phyloP scores from a whole-genome alignment of 2,888 invertebrate species.

The Scaptomyza cyrtandrae region DNA sequence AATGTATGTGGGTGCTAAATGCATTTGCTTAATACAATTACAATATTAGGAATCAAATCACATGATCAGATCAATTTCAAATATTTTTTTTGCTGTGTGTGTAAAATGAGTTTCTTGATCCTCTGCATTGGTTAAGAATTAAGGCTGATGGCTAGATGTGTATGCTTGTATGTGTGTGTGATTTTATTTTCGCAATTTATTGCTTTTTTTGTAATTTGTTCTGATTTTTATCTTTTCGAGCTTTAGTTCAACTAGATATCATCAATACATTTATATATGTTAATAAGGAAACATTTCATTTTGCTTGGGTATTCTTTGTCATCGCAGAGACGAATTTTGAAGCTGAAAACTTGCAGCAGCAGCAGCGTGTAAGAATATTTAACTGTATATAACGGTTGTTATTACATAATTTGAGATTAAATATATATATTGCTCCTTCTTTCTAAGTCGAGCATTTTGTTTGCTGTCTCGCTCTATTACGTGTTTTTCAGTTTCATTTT shows the following conservation, averaged over 20 bases:
- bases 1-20: constrained; percentile 40
- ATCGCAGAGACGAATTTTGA: constrained; percentile 7
- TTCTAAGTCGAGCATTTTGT: not conserved
- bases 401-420: constrained; percentile 2
- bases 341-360: constrained; percentile 28
- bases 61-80: constrained; percentile 59
- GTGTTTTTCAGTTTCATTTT: constrained; percentile 15
- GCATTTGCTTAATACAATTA: constrained; percentile 56
- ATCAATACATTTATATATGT: constrained; percentile 38
- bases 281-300: constrained; percentile 54
- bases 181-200: constrained; percentile 17
- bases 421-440: not conserved
- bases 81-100: constrained; percentile 11
- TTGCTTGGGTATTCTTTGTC: not conserved
- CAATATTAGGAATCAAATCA: constrained; percentile 40
- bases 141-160: constrained; percentile 13
- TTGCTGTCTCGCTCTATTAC: constrained; percentile 37
- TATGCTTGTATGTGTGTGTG: constrained; percentile 17
- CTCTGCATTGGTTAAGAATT: constrained; percentile 24
- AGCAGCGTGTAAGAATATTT: not conserved
- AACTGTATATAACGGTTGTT: not conserved
- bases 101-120: constrained; percentile 2
- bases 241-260: constrained; percentile 55
- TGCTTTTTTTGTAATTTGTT: not conserved
- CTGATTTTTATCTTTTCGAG: constrained; percentile 45